A percentile compares a stretch with the other conserved stretches of the same genome.
Conservation (phyloP, 2,797 vertebrate genomes). For the Carduelis carduelis region DNA sequence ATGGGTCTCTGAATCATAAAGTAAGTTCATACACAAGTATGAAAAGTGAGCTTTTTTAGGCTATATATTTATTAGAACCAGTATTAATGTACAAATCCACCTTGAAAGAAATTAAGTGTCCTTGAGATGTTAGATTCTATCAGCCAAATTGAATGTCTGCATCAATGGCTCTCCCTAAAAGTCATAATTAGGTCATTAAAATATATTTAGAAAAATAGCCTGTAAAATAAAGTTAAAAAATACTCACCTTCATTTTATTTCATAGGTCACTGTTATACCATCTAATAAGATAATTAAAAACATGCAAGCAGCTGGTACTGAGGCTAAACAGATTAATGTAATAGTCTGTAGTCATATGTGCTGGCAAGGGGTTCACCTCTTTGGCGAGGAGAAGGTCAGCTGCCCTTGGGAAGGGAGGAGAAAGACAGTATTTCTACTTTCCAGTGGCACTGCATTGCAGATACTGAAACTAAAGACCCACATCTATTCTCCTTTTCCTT, state of each 20-base stretch:
- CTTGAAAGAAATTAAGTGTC: constrained; percentile 48
- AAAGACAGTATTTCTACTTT: constrained; percentile 53
- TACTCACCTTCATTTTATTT: constrained; percentile 85
- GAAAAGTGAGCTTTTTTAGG: not conserved
- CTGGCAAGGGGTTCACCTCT: constrained; percentile 81
- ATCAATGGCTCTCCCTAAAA: constrained; percentile 67
- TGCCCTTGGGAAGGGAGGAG: constrained; percentile 77
- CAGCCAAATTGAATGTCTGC: constrained; percentile 63
- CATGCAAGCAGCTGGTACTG: constrained; percentile 83
- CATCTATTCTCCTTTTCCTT: not conserved
- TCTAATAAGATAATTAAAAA: constrained; percentile 86
- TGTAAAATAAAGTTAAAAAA: constrained; percentile 77
- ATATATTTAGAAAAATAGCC: constrained; percentile 74
- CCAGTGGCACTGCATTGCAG: constrained; percentile 36
- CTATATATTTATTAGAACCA: constrained; percentile 40
- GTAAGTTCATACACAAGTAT: not conserved
- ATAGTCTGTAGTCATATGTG: constrained; percentile 83
- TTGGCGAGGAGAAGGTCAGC: constrained; percentile 81
- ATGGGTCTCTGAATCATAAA: not conserved
- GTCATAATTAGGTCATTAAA: constrained; percentile 72
- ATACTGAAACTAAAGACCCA: not conserved
- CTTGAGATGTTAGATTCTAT: constrained; percentile 57
- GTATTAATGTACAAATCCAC: constrained; percentile 50
- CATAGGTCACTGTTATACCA: constrained; percentile 82
- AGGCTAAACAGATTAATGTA: constrained; percentile 84